Evolutionary conservation across 2,113 vertebrate species (phyloP).

Genomic region (Labrus mixtus): DNA sequence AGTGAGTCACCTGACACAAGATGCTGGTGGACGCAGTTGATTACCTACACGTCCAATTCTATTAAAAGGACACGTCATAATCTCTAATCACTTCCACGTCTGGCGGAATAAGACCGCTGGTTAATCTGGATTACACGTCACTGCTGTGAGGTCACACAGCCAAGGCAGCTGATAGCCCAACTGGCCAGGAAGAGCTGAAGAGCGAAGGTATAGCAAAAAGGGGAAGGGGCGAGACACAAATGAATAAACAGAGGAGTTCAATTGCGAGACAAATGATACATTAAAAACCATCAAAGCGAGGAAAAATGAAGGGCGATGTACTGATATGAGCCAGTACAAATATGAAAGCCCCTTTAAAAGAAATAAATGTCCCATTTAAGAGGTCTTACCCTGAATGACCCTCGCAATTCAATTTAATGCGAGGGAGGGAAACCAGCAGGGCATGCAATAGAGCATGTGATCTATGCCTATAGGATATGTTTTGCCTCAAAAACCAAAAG

Average conservation of each 20-base stretch:
- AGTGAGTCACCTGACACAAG: slow-evolving; percentile 63
- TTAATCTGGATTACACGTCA: slow-evolving; percentile 83
- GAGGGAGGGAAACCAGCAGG: slow-evolving; percentile 18
- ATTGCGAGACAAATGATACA: slow-evolving; percentile 1
- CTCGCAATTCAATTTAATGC: neutral
- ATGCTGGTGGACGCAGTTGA: slow-evolving; percentile 53
- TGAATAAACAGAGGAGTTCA: neutral
- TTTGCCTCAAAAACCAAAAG: neutral
- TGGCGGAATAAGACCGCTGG: slow-evolving; percentile 72
- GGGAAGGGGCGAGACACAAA: neutral
- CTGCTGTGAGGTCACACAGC: slow-evolving; percentile 66
- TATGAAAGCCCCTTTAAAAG: slow-evolving; percentile 4
- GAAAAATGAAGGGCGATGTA: neutral
- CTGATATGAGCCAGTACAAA: neutral
- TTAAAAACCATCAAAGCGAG: neutral
- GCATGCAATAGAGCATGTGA: slow-evolving; percentile 52
- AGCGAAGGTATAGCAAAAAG: slow-evolving; percentile 18
- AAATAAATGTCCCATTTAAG: slow-evolving; percentile 39
- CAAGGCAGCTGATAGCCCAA: slow-evolving; percentile 47
- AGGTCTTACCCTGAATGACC: slow-evolving; percentile 1
- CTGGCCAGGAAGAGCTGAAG: slow-evolving; percentile 21
- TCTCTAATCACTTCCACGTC: slow-evolving; percentile 78
- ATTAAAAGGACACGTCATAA: slow-evolving; percentile 78
- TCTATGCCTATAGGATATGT: slow-evolving; percentile 58
- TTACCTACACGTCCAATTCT: slow-evolving; percentile 70